A percentile compares a stretch with the other conserved stretches of the same genome.
These are phyloP conservation scores for Cliona cf. orientalis DNA, from an alignment of 37 sponge, comb jelly and placozoan genomes.

Conservation along the genomic window DNA sequence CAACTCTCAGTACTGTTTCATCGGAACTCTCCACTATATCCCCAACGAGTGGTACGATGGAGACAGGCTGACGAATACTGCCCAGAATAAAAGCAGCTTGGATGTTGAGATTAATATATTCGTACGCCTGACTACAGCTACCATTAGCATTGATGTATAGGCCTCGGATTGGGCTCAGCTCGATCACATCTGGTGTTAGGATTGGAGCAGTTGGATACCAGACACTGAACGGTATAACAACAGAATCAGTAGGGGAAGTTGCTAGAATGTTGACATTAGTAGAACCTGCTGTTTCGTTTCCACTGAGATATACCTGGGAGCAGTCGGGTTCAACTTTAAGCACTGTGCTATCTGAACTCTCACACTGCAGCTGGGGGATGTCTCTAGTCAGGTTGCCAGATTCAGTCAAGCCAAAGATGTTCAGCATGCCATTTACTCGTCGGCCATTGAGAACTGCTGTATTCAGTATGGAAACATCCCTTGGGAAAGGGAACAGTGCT, in stretches of 20 bases:
- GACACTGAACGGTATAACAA: slow-evolving; percentile 31
- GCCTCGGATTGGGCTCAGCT: slow-evolving; percentile 17
- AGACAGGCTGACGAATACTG: slow-evolving; percentile 15
- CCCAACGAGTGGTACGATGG: slow-evolving; percentile 36
- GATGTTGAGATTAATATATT: slow-evolving; percentile 34
- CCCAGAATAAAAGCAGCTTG: slow-evolving; percentile 50
- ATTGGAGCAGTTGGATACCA: slow-evolving; percentile 61
- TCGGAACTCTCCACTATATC: slow-evolving; percentile 17
- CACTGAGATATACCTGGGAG: slow-evolving; percentile 45
- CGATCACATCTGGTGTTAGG: slow-evolving; percentile 4
- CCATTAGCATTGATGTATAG: neutral
- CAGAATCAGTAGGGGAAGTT: neutral
- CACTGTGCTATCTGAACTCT: slow-evolving; percentile 27
- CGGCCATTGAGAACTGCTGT: slow-evolving; percentile 57
- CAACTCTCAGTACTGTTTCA: slow-evolving; percentile 9
- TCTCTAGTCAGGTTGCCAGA: slow-evolving; percentile 38
- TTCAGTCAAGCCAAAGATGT: slow-evolving; percentile 19
- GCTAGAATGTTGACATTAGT: slow-evolving; percentile 15
- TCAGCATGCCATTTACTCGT: slow-evolving; percentile 1
- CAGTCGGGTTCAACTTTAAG: slow-evolving; percentile 54
- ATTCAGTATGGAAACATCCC: slow-evolving; percentile 44
- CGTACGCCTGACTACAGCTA: slow-evolving; percentile 28
- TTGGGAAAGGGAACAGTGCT: slow-evolving; percentile 37
- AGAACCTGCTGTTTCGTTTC: slow-evolving; percentile 47
- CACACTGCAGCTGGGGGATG: slow-evolving; percentile 7